These are phyloP conservation scores for Sciaenops ocellatus DNA, from an alignment of 2,797 vertebrate genomes.

Conservation along the genomic window DNA sequence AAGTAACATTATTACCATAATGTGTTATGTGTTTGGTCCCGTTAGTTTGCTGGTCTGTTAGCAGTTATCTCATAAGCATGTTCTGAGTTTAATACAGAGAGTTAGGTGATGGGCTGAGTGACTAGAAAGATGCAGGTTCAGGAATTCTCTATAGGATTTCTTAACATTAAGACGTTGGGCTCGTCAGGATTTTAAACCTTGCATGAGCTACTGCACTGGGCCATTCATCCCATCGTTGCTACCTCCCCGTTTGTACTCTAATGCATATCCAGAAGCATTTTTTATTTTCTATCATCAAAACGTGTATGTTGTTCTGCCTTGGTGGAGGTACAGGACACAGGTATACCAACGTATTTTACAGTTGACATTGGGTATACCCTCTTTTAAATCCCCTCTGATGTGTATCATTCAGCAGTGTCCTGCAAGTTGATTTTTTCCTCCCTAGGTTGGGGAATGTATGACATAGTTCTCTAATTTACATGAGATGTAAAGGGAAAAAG, in stretches of 20 bases:
- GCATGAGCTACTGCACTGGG: neutral
- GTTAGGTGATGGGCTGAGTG: neutral
- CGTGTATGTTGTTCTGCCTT: neutral
- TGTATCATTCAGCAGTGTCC: no score
- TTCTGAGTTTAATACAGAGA: neutral
- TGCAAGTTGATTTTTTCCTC: no score
- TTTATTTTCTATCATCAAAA: neutral
- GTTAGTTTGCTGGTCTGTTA: neutral
- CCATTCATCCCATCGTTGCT: neutral
- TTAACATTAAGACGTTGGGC: neutral
- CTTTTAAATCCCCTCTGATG: no score
- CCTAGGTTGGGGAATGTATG: no score
- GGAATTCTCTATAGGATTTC: neutral
- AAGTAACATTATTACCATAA: slow-evolving; percentile 6
- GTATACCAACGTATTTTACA: no score
- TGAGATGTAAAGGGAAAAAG: no score
- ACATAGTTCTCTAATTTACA: no score
- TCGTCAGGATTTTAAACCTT: neutral
- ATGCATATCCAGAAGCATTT: neutral
- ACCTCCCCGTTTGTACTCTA: neutral
- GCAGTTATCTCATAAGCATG: neutral
- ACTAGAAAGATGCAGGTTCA: neutral
- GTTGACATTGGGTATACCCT: no score
- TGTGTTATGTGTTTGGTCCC: slow-evolving; percentile 1
- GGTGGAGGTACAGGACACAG: neutral